Evolutionary conservation across 2,113 vertebrate genomes (phyloP), one percentile per base, ranked within the genome.

Genomic region (Nannobrachium achirus): DNA sequence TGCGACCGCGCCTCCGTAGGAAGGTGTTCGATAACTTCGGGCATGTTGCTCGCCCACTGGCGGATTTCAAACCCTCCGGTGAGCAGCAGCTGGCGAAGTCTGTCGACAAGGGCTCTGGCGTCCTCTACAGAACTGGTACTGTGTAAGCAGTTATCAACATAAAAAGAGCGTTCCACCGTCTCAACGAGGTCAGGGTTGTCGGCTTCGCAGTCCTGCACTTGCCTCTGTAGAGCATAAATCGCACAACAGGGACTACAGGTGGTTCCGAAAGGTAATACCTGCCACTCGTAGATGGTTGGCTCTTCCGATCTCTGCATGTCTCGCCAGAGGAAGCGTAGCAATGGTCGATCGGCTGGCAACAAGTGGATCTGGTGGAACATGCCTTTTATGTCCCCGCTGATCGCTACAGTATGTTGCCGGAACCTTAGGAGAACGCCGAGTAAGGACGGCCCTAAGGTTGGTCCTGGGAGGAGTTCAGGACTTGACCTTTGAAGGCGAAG

Each of bases 1-100:
- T 6, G 11, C 16, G 57, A 62, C 18, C 18, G 10, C 1, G 58
- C 25, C 1, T 49, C 49, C 0, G 38, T 7, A 6, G 65, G 44
- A 1, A 69, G 40, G 25, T 33, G 42, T 3, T 10, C 15, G 2
- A 68, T 45, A 6, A 59, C 56, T 4, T 2, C 8, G 3, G 56
- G 50, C 10, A 8, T 6, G 14, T 68, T 68, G 10, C 58, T 68
- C 7, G 51, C 52, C 58, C 51, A 75, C 49, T 73, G 63, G 2
- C 40, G 3, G 15, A 73, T 41, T 20, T 57, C 14, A 11, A 74
- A 68, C 4, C 50, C 64, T 13, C 41, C 48, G 1, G 18, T 7
- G 6, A 41, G 11, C 1, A 73, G 19, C 14, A 58, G 9, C 0
- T 33, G 14, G 14, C 53, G 11, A 11, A 65, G 10, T 7, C 40